These are phyloP conservation scores for Paracanthobrama guichenoti DNA, from an alignment of 2,113 vertebrate genomes.

Conservation along the genomic window DNA sequence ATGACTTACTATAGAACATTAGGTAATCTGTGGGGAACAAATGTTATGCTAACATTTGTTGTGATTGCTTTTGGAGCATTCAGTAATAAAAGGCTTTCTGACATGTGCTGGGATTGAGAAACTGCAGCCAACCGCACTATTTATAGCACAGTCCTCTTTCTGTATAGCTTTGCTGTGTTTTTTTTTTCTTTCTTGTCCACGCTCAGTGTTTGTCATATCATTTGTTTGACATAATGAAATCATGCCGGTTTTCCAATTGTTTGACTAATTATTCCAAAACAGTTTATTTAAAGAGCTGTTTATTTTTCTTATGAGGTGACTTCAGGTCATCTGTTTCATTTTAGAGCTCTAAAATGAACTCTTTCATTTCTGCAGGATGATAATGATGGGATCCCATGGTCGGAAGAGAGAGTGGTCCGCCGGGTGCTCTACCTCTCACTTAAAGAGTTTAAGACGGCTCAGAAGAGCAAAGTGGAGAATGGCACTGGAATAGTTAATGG, in stretches of 20 bases:
- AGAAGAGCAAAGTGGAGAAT: constrained; percentile 87
- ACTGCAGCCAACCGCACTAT: constrained; percentile 30
- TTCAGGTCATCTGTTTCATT: background rate
- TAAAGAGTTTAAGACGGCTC: constrained; percentile 89
- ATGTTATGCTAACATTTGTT: constrained; percentile 68
- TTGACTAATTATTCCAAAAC: background rate
- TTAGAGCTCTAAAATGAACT: background rate
- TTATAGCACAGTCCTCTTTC: constrained; percentile 36
- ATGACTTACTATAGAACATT: constrained; percentile 27
- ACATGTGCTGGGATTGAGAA: constrained; percentile 25
- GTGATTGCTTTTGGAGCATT: constrained; percentile 45
- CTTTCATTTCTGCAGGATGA: constrained; percentile 75
- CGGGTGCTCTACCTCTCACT: constrained; percentile 90
- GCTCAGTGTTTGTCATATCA: constrained; percentile 16
- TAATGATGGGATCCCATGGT: constrained; percentile 92
- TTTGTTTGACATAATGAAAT: background rate
- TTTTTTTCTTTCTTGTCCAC: background rate
- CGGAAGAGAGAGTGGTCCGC: constrained; percentile 89
- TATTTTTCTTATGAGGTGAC: background rate
- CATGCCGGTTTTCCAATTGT: background rate
- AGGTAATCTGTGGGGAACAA: constrained; percentile 52
- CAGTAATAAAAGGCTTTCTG: constrained; percentile 49
- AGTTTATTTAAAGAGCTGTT: background rate
- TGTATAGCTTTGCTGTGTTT: background rate
- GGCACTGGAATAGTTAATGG: constrained; percentile 86